phyloP scores from a whole-genome alignment of 2,797 vertebrate genomes.

The Microtus agrestis region DNA sequence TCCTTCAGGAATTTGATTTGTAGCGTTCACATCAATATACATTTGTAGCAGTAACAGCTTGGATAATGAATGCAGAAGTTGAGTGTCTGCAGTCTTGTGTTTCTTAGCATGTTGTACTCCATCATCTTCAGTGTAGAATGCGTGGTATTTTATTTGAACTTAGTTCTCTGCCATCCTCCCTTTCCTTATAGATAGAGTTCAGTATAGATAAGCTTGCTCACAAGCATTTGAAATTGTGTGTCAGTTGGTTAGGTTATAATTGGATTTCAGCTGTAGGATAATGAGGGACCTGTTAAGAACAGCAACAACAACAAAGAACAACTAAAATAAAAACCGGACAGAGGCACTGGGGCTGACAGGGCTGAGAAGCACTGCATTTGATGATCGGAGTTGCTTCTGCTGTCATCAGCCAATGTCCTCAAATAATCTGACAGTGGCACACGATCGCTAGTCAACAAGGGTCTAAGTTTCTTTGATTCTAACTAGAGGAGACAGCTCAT shows the following conservation, averaged over 20 bases:
- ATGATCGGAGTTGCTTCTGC: neutral
- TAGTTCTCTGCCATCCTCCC: neutral
- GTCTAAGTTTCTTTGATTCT: neutral
- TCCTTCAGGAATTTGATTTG: neutral
- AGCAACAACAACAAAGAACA: neutral
- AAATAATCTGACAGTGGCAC: neutral
- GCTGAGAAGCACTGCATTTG: neutral
- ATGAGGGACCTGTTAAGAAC: neutral
- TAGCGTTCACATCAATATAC: neutral
- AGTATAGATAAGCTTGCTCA: neutral
- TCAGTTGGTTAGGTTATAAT: constrained; percentile 22
- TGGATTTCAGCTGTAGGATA: constrained; percentile 53
- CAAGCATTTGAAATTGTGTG: neutral
- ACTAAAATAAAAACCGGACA: neutral
- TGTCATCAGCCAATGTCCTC: neutral
- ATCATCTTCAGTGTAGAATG: neutral
- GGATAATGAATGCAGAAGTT: constrained; percentile 1
- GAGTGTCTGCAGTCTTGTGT: neutral
- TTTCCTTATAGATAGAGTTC: neutral
- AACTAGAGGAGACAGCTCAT: neutral
- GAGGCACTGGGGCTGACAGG: neutral
- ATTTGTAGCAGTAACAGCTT: neutral
- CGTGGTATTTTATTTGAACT: constrained; percentile 29
- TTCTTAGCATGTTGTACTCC: neutral
- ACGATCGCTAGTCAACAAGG: neutral